phyloP scores from a whole-genome alignment of 2,797 vertebrate species.

The Macropus fuliginosus region DNA sequence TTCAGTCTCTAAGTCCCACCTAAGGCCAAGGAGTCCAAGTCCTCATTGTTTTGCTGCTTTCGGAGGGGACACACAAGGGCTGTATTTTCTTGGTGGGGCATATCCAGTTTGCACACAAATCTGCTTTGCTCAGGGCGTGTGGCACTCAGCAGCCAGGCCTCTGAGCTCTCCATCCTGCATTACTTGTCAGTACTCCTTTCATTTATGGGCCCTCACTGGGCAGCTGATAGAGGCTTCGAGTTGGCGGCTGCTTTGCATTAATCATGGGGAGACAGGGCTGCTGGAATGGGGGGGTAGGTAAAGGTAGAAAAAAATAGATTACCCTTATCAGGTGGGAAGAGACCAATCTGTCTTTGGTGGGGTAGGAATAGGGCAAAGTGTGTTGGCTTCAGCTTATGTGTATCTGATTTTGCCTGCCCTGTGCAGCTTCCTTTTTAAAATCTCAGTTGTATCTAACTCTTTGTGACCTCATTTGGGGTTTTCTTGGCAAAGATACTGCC shows the following conservation, averaged over 20 bases:
- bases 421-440: background rate
- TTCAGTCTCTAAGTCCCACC: background rate
- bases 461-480: background rate
- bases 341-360: background rate
- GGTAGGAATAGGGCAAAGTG: background rate
- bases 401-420: background rate
- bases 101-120: slow-evolving; percentile 59
- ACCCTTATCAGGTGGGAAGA: background rate
- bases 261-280: background rate
- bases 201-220: slow-evolving; percentile 5
- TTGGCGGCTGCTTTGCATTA: background rate
- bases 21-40: background rate
- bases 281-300: background rate
- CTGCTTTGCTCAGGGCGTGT: slow-evolving; percentile 20
- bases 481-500: background rate
- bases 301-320: background rate
- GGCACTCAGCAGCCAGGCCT: slow-evolving; percentile 18
- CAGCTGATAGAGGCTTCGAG: background rate
- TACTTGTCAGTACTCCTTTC: background rate
- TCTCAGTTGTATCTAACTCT: background rate
- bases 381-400: background rate
- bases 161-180: background rate
- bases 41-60: slow-evolving; percentile 28
- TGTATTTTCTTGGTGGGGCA: slow-evolving; percentile 30
- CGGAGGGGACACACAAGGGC: slow-evolving; percentile 61